A percentile compares a stretch with the other conserved stretches of the same genome.
Evolutionary conservation across 2,888 invertebrate genomes (phyloP).

Genomic region (Trichopria drosophilae): DNA sequence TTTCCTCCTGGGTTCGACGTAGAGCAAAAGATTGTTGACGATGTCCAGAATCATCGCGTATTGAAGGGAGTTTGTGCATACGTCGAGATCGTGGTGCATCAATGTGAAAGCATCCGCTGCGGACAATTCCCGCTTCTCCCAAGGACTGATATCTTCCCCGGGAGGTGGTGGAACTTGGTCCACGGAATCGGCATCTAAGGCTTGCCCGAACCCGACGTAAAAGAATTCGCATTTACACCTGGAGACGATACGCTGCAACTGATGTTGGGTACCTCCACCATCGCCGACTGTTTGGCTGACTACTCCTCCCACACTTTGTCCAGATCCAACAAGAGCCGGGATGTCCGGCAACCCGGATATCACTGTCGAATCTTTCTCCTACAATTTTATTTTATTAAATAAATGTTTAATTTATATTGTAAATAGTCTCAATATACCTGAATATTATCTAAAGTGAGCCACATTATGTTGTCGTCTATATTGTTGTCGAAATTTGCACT

Average conservation of each 20-base stretch:
- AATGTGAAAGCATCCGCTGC: constrained; percentile 96
- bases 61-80: constrained; percentile 92
- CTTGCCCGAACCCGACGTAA: constrained; percentile 89
- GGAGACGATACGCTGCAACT: constrained; percentile 95
- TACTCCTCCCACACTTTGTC: constrained; percentile 95
- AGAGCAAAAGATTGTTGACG: constrained; percentile 93
- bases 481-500: constrained; percentile 65
- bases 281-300: constrained; percentile 90
- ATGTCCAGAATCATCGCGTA: constrained; percentile 97
- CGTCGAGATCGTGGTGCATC: constrained; percentile 97
- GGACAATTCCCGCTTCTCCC: constrained; percentile 76
- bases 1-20: constrained; percentile 94
- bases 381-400: constrained; percentile 8
- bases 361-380: constrained; percentile 74
- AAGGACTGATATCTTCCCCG: constrained; percentile 71
- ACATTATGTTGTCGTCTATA: constrained; percentile 84
- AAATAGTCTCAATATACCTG: constrained; percentile 65
- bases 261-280: constrained; percentile 62
- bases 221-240: constrained; percentile 98
- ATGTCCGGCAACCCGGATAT: constrained; percentile 82
- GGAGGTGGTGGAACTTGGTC: constrained; percentile 73
- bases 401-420: background rate
- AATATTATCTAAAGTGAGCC: constrained; percentile 93
- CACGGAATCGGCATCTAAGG: constrained; percentile 66
- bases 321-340: constrained; percentile 88